Base-by-base conservation (phyloP, 2,888 invertebrate genomes). In the Anorthoa munda region DNA sequence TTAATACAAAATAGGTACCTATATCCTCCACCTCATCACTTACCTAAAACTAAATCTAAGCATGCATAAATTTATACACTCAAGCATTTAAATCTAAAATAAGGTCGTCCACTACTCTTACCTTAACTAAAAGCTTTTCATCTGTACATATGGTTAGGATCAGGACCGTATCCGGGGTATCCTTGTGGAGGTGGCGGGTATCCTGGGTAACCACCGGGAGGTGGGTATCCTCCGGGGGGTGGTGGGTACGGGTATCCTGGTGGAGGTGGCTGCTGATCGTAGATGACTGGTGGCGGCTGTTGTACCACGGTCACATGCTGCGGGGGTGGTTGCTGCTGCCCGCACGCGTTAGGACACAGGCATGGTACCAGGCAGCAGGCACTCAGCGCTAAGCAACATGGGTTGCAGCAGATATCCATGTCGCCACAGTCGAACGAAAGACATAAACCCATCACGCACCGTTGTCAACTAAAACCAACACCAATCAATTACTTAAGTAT, bases 321-420 rank as follows among this genome's bases (percentile, higher is more conserved):
- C 0, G 92, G 92, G 0, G 92, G 95, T 0, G 84, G 94, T 18
- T 93, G 92, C 55, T 95, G 95, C 75, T 93, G 94, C 0, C 96
- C 96, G 64, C 96, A 96, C 7, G 95, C 95, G 88, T 96, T 95
- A 2, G 95, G 95, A 72, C 96, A 96, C 71, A 94, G 87, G 82
- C 96, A 95, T 23, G 96, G 95, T 21, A 95, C 88, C 81, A 95
- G 88, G 82, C 96, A 96, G 85, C 95, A 95, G 0, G 96, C 95
- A 58, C 95, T 91, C 86, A 96, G 82, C 46, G 95, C 94, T 91
- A 96, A 71, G 75, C 95, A 96, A 88, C 96, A 96, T 13, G 96
- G 95, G 75, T 95, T 95, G 88, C 92, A 92, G 88, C 95, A 95
- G 69, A 92, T 76, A 69, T 94, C 95, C 86, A 94, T 94, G 56